Conservation (phyloP, 2,113 vertebrate species). For the Mohoua ochrocephala region DNA sequence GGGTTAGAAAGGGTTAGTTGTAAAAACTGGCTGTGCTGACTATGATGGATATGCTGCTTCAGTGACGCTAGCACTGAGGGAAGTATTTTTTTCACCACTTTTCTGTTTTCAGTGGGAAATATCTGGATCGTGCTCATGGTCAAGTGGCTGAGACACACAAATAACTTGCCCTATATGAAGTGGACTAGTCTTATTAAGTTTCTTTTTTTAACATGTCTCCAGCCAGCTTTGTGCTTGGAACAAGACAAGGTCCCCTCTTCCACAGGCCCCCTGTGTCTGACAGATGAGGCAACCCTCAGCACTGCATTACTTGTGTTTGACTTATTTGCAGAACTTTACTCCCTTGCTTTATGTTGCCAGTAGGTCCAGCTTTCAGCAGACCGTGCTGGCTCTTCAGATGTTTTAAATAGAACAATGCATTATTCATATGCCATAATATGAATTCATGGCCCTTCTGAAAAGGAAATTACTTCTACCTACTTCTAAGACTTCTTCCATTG, state of each 20-base stretch:
- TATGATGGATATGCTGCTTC: background rate
- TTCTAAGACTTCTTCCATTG: slow-evolving; percentile 49
- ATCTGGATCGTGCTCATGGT: background rate
- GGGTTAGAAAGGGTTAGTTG: background rate
- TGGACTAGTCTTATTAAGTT: background rate
- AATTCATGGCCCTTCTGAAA: slow-evolving; percentile 40
- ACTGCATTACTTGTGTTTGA: background rate
- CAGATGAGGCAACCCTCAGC: background rate
- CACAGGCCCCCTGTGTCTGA: background rate
- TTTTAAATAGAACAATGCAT: slow-evolving; percentile 61
- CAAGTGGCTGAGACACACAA: background rate
- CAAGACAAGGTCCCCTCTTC: background rate
- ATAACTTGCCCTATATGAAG: background rate
- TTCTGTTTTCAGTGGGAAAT: background rate
- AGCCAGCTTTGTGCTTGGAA: background rate
- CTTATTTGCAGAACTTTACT: background rate
- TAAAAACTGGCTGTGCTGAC: background rate
- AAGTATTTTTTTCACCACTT: background rate
- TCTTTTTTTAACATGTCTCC: background rate
- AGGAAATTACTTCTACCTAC: slow-evolving; percentile 67
- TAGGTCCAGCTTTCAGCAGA: background rate
- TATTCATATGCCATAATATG: slow-evolving; percentile 47
- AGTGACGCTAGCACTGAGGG: background rate
- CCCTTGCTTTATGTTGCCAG: background rate
- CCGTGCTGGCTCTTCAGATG: background rate